Percentiles rank a stretch among this genome's conserved stretches.
Evolutionary conservation across 1,140 invertebrate species (phyloP).

Genomic region (Dendroctonus valens): DNA sequence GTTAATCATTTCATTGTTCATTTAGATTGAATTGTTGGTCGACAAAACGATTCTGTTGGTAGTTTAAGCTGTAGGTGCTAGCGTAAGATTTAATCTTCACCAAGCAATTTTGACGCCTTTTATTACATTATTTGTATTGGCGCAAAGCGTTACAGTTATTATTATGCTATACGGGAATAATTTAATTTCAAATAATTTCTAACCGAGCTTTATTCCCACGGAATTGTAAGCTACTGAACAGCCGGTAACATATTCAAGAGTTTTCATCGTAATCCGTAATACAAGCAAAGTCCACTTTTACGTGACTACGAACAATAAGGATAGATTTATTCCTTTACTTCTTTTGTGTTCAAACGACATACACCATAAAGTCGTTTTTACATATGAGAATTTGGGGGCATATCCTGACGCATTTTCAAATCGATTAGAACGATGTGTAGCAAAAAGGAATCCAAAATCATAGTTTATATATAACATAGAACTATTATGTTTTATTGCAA

Average conservation of each 20-base stretch:
- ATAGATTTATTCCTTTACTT: conserved; percentile 29
- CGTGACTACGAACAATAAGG: conserved; percentile 31
- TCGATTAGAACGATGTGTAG: too few species aligned
- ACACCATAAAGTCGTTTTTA: conserved; percentile 24
- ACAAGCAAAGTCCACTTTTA: conserved; percentile 32
- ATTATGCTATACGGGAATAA: conserved; percentile 19
- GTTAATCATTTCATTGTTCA: too few species aligned
- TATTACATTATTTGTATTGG: conserved; percentile 8
- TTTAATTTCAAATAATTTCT: conserved; percentile 20
- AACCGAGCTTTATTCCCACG: conserved; percentile 21
- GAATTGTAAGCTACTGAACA: conserved; percentile 12
- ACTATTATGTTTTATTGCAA: too few species aligned
- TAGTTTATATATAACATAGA: too few species aligned
- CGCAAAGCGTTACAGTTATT: conserved; percentile 24
- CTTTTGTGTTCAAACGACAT: conserved; percentile 23
- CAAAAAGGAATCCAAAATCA: too few species aligned
- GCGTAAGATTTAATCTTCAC: too few species aligned
- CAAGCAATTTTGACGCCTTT: conserved; percentile 8
- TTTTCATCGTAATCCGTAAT: conserved; percentile 29
- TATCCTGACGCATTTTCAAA: conserved; percentile 10
- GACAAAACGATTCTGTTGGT: too few species aligned
- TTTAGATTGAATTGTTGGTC: too few species aligned
- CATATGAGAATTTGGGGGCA: conserved; percentile 21
- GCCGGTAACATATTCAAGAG: conserved; percentile 27
- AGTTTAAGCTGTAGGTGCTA: too few species aligned